Conservation (phyloP, 2,113 vertebrate genomes). For the Lates calcarifer region DNA sequence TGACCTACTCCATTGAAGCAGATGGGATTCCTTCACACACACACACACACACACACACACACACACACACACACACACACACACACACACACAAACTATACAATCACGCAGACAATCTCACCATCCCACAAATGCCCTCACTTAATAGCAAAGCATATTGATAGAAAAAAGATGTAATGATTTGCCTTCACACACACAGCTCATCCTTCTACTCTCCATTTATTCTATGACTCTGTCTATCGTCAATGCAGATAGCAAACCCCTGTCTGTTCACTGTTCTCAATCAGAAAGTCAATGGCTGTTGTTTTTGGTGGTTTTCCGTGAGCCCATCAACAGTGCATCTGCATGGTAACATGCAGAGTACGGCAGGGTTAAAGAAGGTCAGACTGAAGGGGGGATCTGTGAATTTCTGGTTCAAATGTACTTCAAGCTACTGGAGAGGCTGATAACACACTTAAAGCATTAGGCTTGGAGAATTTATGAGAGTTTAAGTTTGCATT, state of each 20-base stretch:
- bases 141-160: not conserved
- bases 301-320: constrained; percentile 27
- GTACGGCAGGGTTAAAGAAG: not conserved
- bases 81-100: not conserved
- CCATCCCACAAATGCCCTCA: constrained; percentile 4
- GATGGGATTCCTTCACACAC: constrained; percentile 64
- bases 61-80: constrained; percentile 6
- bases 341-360: constrained; percentile 26
- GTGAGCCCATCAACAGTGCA: not conserved
- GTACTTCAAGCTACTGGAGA: constrained; percentile 13
- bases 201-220: not conserved
- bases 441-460: not conserved
- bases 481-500: constrained; percentile 2
- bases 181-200: not conserved
- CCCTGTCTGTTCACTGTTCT: not conserved
- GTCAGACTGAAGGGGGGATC: not conserved
- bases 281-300: constrained; percentile 9
- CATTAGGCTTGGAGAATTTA: not conserved
- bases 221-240: not conserved
- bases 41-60: constrained; percentile 14
- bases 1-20: constrained; percentile 74
- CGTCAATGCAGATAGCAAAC: not conserved
- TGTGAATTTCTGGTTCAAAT: constrained; percentile 4
- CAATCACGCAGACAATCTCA: not conserved
- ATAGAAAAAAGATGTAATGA: not conserved